phyloP scores from a whole-genome alignment of 2,888 invertebrate genomes.

The Notodonta ziczac region DNA sequence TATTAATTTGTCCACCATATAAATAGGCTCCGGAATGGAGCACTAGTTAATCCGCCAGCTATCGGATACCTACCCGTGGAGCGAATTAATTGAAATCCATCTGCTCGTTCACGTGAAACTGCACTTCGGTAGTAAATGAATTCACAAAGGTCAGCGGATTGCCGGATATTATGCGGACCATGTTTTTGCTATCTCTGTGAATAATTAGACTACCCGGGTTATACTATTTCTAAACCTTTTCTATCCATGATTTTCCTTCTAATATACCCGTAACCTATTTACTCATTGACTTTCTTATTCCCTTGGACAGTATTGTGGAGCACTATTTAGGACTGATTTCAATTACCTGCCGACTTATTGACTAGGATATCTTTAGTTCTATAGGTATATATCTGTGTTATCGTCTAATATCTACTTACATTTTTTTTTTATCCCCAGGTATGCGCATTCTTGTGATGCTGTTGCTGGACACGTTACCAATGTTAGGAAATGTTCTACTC shows the following conservation, averaged over 20 bases:
- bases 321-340: too few relatives aligned
- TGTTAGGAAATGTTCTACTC: slow-evolving; percentile 99
- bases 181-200: not conserved
- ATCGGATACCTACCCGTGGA: slow-evolving; percentile 26
- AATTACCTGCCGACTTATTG: too few relatives aligned
- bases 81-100: slow-evolving; percentile 54
- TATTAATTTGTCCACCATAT: slow-evolving; percentile 16
- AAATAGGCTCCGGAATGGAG: slow-evolving; percentile 31
- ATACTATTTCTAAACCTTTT: slow-evolving; percentile 4
- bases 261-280: too few relatives aligned
- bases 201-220: slow-evolving; percentile 6
- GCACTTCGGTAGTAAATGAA: slow-evolving; percentile 44
- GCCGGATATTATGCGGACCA: not conserved
- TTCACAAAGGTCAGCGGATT: slow-evolving; percentile 42
- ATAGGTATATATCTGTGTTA: too few relatives aligned
- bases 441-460: slow-evolving; percentile 99
- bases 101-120: slow-evolving; percentile 41
- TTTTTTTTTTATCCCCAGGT: slow-evolving; percentile 85
- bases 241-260: not conserved
- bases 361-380: too few relatives aligned
- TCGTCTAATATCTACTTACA: too few relatives aligned
- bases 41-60: slow-evolving; percentile 40
- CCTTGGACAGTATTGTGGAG: too few relatives aligned
- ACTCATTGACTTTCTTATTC: too few relatives aligned
- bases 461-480: slow-evolving; percentile 98